Conservation (phyloP, 1,140 invertebrate species). For the Maconellicoccus hirsutus region DNA sequence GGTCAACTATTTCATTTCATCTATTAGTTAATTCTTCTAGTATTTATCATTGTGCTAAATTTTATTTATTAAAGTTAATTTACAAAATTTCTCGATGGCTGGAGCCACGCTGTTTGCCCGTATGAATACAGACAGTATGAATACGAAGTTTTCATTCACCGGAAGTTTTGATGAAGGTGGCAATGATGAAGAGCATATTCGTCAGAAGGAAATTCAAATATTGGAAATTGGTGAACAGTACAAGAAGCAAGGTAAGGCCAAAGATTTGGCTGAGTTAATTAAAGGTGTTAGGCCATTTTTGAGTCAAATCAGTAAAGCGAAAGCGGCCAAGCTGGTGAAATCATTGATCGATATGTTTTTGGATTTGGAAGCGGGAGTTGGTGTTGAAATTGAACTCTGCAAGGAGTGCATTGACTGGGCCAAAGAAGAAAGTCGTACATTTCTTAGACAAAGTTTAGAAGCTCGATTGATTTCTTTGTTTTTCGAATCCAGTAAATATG, state of each 20-base stretch:
- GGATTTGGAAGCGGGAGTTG: conserved; percentile 87
- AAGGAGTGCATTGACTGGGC: conserved; percentile 99
- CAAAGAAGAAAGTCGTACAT: conserved; percentile 91
- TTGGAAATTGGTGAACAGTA: conserved; percentile 78
- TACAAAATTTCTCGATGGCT: conserved; percentile 48
- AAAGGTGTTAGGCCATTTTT: conserved; percentile 89
- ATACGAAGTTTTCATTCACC: conserved; percentile 37
- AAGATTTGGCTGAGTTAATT: conserved; percentile 86
- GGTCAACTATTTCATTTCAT: conserved; percentile 6
- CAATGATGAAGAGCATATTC: conserved; percentile 62
- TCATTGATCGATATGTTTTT: conserved; percentile 95
- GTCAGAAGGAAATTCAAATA: conserved; percentile 79
- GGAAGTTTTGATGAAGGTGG: conserved; percentile 39
- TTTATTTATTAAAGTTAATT: background rate
- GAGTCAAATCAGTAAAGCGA: conserved; percentile 90
- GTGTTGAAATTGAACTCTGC: conserved; percentile 76
- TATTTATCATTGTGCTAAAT: background rate
- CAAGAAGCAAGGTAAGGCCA: conserved; percentile 83
- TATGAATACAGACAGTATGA: conserved; percentile 54
- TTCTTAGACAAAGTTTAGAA: conserved; percentile 90
- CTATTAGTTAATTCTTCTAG: background rate
- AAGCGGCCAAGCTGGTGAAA: conserved; percentile 94
- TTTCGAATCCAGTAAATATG: conserved; percentile 83
- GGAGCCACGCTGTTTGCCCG: conserved; percentile 75
- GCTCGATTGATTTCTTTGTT: conserved; percentile 85